A percentile compares a stretch with the other conserved stretches of the same genome.
These are phyloP conservation scores for Polypterus bichir DNA, from an alignment of 2,113 vertebrate genomes.

Conservation along the genomic window DNA sequence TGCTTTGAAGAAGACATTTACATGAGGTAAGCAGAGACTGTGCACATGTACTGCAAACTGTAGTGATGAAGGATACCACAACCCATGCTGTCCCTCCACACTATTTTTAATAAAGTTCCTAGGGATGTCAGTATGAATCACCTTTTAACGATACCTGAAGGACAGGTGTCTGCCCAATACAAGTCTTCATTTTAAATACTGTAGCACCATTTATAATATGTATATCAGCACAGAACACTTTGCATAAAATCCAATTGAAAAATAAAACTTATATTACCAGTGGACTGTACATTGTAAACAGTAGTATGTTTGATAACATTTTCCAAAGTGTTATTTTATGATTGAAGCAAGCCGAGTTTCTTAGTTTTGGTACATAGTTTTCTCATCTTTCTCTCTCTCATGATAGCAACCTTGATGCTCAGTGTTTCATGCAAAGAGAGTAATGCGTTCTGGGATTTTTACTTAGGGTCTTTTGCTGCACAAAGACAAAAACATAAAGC, in stretches of 20 bases:
- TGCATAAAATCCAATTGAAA: too few relatives aligned
- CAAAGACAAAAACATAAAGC: conserved; percentile 54
- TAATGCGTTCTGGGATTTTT: conserved; percentile 64
- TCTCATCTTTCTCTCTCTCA: background rate
- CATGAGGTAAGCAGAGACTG: conserved; percentile 54
- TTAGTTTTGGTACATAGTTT: background rate
- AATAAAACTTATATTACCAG: background rate
- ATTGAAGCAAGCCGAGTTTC: background rate
- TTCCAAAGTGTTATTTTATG: background rate
- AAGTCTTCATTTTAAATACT: too few relatives aligned
- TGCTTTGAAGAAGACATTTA: conserved; percentile 58
- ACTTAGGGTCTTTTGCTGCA: conserved; percentile 68
- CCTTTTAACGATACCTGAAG: background rate
- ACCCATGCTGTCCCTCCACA: conserved; percentile 21
- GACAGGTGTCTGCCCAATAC: too few relatives aligned
- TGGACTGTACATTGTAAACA: background rate
- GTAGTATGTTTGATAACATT: background rate
- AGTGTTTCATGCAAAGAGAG: conserved; percentile 39
- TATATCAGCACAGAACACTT: background rate
- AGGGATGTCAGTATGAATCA: too few relatives aligned
- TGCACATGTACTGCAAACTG: conserved; percentile 50
- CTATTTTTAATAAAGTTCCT: too few relatives aligned
- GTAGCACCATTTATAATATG: conserved; percentile 42
- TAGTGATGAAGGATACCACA: conserved; percentile 31
- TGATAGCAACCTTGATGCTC: background rate